These are phyloP conservation scores for Sarcophaga subvicina DNA, from an alignment of 2,888 invertebrate genomes.

Conservation along the genomic window DNA sequence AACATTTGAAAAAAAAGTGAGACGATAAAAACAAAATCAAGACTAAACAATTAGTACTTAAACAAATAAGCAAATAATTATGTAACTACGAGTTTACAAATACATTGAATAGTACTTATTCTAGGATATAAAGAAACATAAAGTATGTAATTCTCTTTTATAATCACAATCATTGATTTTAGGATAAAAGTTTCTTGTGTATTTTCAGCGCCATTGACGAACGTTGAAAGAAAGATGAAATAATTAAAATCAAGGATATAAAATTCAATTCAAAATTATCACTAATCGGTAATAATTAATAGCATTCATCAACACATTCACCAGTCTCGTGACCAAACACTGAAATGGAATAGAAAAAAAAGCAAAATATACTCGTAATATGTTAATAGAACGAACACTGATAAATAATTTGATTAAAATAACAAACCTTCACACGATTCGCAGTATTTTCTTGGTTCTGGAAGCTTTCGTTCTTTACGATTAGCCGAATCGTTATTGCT, in stretches of 20 bases:
- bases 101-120: slow-evolving; percentile 34
- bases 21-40: slow-evolving; percentile 28
- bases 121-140: slow-evolving; percentile 51
- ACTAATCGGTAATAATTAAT: slow-evolving; percentile 82
- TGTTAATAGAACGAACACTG: background rate
- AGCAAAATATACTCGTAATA: slow-evolving; percentile 40
- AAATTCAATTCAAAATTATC: background rate
- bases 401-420: background rate
- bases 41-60: slow-evolving; percentile 47
- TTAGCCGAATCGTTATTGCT: slow-evolving; percentile 73
- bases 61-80: slow-evolving; percentile 38
- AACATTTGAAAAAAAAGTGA: slow-evolving; percentile 22
- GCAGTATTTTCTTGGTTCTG: slow-evolving; percentile 90
- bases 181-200: slow-evolving; percentile 18
- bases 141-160: slow-evolving; percentile 13
- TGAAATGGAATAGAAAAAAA: slow-evolving; percentile 76
- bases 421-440: slow-evolving; percentile 93
- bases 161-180: slow-evolving; percentile 52
- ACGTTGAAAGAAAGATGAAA: background rate
- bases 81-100: slow-evolving; percentile 25
- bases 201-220: background rate
- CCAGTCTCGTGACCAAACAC: slow-evolving; percentile 94
- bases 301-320: slow-evolving; percentile 93
- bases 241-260: background rate
- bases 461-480: slow-evolving; percentile 79